phyloP scores from a whole-genome alignment of 2,113 vertebrate species.

The Conger conger region DNA sequence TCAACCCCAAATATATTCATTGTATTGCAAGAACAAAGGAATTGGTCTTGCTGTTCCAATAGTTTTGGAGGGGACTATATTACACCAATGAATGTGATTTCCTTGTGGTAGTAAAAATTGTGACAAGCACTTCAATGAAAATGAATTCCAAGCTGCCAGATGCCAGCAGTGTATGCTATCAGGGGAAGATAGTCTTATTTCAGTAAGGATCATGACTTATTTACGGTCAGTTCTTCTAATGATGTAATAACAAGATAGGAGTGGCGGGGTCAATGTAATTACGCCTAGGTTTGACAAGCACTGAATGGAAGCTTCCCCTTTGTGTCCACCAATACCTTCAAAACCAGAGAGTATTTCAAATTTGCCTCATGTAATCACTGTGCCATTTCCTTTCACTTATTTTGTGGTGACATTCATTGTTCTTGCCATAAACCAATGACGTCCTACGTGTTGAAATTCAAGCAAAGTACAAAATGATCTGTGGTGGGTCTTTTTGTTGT shows the following conservation, averaged over 20 bases:
- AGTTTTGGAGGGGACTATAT: no score
- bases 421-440: neutral
- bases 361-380: neutral
- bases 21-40: no score
- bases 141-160: conserved; percentile 22
- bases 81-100: neutral
- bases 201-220: neutral
- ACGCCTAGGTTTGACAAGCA: neutral
- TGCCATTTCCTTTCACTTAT: neutral
- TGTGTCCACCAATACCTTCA: neutral
- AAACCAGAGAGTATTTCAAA: neutral
- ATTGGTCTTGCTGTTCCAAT: no score
- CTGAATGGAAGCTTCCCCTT: conserved; percentile 23
- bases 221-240: neutral
- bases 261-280: conserved; percentile 25
- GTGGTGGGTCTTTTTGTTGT: neutral
- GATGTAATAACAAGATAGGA: conserved; percentile 20
- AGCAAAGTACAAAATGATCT: neutral
- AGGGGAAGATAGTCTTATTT: no score
- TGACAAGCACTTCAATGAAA: neutral
- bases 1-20: no score
- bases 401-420: neutral
- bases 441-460: neutral
- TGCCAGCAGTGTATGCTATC: conserved; percentile 2
- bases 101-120: neutral